A percentile compares a stretch with the other conserved stretches of the same genome.
Conservation (phyloP, 2,797 vertebrate species). For the Pangasius djambal region DNA sequence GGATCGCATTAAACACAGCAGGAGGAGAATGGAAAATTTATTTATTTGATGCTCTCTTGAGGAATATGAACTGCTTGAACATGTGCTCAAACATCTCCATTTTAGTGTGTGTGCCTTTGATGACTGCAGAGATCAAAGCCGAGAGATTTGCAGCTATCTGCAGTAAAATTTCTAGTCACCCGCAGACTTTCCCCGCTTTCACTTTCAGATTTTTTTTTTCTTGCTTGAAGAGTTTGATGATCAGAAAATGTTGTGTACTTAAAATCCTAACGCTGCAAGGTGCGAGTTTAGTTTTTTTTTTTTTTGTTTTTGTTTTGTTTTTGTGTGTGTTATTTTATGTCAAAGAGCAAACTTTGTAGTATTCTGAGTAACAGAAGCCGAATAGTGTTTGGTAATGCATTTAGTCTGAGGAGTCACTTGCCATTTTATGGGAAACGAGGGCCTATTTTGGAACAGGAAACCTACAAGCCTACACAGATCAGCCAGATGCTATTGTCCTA, state of each 20-base stretch:
- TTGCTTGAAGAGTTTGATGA: conserved; percentile 42
- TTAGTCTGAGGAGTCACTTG: conserved; percentile 10
- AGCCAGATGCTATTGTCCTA: conserved; percentile 71
- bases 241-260: conserved; percentile 24
- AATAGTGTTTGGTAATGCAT: not conserved
- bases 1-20: conserved; percentile 61
- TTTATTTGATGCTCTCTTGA: conserved; percentile 65
- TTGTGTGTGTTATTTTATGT: not conserved
- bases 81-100: conserved; percentile 63
- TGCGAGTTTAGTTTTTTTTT: not conserved
- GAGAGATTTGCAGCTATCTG: conserved; percentile 73
- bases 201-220: conserved; percentile 31
- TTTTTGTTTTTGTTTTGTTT: not conserved
- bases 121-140: conserved; percentile 75
- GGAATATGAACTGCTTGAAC: conserved; percentile 64
- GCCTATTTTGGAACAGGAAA: conserved; percentile 53
- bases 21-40: conserved; percentile 56
- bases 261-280: not conserved
- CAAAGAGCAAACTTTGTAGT: not conserved
- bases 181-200: conserved; percentile 23
- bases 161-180: conserved; percentile 66
- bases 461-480: conserved; percentile 56
- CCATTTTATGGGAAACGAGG: conserved; percentile 50
- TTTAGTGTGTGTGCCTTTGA: conserved; percentile 71
- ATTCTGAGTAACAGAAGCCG: not conserved